These are phyloP conservation scores for Octodonta nipae DNA, from an alignment of 2,888 invertebrate species.

Conservation along the genomic window DNA sequence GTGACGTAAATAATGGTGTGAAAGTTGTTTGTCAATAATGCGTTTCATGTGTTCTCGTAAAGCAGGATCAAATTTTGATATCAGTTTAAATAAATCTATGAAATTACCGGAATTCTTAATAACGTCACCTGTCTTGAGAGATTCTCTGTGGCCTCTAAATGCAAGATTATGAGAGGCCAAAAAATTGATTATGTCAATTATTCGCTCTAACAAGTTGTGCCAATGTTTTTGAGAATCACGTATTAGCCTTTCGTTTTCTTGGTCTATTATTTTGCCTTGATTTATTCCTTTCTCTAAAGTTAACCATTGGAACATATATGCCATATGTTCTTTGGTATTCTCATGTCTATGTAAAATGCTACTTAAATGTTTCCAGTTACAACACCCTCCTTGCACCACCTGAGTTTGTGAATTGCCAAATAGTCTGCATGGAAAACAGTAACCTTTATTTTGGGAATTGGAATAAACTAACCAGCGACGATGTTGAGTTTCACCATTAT, in stretches of 20 bases:
- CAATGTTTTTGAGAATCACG: slow-evolving; percentile 8
- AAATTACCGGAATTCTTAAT: slow-evolving; percentile 4
- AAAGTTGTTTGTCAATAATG: slow-evolving; percentile 9
- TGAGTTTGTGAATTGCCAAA: slow-evolving; percentile 11
- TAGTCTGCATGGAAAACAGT: slow-evolving; percentile 12
- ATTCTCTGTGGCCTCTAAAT: slow-evolving; percentile 11
- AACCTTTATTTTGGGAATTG: slow-evolving; percentile 11
- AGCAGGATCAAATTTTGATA: slow-evolving; percentile 7
- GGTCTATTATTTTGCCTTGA: slow-evolving; percentile 8
- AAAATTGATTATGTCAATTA: slow-evolving; percentile 10
- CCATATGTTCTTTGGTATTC: slow-evolving; percentile 9
- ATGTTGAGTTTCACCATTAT: slow-evolving; percentile 14
- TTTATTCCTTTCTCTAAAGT: slow-evolving; percentile 12
- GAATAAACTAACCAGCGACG: slow-evolving; percentile 11
- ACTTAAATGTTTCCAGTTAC: slow-evolving; percentile 9
- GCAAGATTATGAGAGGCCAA: slow-evolving; percentile 10
- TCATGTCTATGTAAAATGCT: slow-evolving; percentile 10
- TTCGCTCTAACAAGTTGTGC: slow-evolving; percentile 5
- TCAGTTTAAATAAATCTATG: slow-evolving; percentile 4
- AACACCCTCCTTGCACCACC: slow-evolving; percentile 9
- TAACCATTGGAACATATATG: slow-evolving; percentile 8
- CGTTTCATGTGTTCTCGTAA: slow-evolving; percentile 8
- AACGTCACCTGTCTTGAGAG: slow-evolving; percentile 6
- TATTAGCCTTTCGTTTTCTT: slow-evolving; percentile 5
- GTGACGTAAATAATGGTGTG: slow-evolving; percentile 8